Base-by-base conservation (phyloP, 1,140 invertebrate species). In the Drosophila pectinifera region DNA sequence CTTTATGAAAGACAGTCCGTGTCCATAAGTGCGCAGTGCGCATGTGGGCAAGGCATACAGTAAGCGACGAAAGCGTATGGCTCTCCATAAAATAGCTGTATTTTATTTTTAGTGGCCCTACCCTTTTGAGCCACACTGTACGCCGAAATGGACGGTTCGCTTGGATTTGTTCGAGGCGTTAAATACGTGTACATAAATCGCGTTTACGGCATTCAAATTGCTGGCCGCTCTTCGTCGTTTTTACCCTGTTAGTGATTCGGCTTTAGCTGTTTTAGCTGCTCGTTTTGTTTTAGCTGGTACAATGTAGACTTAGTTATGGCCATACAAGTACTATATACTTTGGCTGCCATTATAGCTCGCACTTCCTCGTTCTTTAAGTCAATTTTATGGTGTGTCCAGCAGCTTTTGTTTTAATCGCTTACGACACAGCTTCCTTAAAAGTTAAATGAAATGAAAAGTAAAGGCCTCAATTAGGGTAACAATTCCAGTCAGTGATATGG, bases 141-240 rank as follows among this genome's bases (percentile, higher is more conserved):
- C 4, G 8, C 39, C 10, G 8, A 22, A 34, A 43, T 45, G 16
- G 34, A 54, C 63, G 64, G 45, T 16, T 68, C 64, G 64, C 18
- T 36, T 16, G 41, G 64, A 55, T 78, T 64, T 68, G 63, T 57
- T 43, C 14, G 69, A 78, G 80, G 75, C 80, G 59, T 79, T 57
- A 83, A 75, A 84, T 79, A 79, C 64, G 69, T 53, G 80, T 78
- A 64, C 80, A 75, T 79, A 84, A 79, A 84, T 84, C 39, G 70
- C 72, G 57, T 80, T 84, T 80, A 83, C 69, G 57, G 76, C 80
- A 84, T 65, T 76, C 48, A 79, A 83, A 83, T 79, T 67, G 80
- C 46, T 65, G 59, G 31, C 68, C 31, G 51, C 42, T 46, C 63
- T 56, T 69, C 64, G 26, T 70, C 41, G 22, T 56, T 45, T 36